These are phyloP conservation scores for Coptotermes formosanus DNA, from an alignment of 1,140 invertebrate species.

Conservation along the genomic window DNA sequence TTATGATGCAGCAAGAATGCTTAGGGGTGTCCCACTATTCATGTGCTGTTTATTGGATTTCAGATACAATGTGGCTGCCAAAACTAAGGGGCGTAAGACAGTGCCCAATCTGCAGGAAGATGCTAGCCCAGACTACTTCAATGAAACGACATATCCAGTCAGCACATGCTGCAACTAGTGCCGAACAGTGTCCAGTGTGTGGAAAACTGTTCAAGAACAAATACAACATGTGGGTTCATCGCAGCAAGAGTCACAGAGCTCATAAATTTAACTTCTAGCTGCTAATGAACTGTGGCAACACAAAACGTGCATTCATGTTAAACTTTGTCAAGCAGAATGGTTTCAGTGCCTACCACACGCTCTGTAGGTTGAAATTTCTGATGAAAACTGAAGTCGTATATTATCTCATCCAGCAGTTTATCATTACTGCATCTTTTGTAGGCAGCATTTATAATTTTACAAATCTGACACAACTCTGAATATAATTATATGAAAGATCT, in stretches of 20 bases:
- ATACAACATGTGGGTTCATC: conserved; percentile 43
- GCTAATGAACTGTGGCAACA: background rate
- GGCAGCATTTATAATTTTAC: background rate
- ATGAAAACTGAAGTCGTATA: background rate
- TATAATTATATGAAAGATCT: background rate
- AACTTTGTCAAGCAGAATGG: background rate
- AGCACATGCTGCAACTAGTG: conserved; percentile 17
- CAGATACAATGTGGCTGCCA: background rate
- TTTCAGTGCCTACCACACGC: background rate
- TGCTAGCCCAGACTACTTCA: conserved; percentile 25
- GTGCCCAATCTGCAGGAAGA: conserved; percentile 30
- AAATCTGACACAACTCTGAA: background rate
- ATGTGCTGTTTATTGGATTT: background rate
- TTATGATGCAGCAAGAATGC: background rate
- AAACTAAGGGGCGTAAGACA: conserved; percentile 14
- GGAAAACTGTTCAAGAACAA: conserved; percentile 43
- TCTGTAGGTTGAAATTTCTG: background rate
- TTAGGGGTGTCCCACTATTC: background rate
- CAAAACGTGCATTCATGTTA: background rate
- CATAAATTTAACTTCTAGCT: background rate
- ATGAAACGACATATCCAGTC: conserved; percentile 32
- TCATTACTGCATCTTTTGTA: background rate
- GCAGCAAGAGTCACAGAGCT: conserved; percentile 21
- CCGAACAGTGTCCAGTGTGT: conserved; percentile 41
- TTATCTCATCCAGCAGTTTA: background rate